Percentiles rank a stretch among this genome's conserved stretches.
Conservation (phyloP, 2,888 invertebrate genomes). For the Malacosoma neustria region DNA sequence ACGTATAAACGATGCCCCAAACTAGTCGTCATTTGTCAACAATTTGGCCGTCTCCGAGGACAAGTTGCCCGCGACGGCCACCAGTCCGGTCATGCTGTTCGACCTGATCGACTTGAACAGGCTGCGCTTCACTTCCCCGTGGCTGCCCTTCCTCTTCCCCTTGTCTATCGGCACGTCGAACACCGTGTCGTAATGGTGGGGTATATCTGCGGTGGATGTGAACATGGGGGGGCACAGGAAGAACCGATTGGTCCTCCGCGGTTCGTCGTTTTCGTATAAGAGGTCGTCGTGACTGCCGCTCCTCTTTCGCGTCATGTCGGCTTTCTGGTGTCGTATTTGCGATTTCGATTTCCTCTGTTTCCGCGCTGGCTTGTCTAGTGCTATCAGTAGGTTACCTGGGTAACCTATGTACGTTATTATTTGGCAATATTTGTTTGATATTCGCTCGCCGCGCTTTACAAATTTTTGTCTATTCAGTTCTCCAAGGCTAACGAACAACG, state of each 20-base stretch:
- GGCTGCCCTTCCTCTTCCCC: constrained; percentile 28
- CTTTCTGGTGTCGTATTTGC: constrained; percentile 1
- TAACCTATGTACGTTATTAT: neutral
- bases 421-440: constrained; percentile 16
- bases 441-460: too few relatives aligned
- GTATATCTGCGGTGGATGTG: constrained; percentile 50
- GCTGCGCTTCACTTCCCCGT: constrained; percentile 34
- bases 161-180: constrained; percentile 43
- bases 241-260: constrained; percentile 41
- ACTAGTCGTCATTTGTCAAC: constrained; percentile 39
- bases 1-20: constrained; percentile 15
- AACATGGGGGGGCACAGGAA: constrained; percentile 72
- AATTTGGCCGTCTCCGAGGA: constrained; percentile 48
- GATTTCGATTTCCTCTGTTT: constrained; percentile 12
- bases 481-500: too few relatives aligned
- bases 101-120: constrained; percentile 50
- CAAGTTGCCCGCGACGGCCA: constrained; percentile 35
- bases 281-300: constrained; percentile 56
- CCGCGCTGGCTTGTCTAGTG: constrained; percentile 14
- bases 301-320: constrained; percentile 36
- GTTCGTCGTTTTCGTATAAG: constrained; percentile 29
- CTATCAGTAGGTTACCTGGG: constrained; percentile 27
- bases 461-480: too few relatives aligned
- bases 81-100: constrained; percentile 43
- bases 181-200: constrained; percentile 75